Base-by-base conservation (phyloP, 2,888 invertebrate genomes). In the Eremobia ochroleuca region DNA sequence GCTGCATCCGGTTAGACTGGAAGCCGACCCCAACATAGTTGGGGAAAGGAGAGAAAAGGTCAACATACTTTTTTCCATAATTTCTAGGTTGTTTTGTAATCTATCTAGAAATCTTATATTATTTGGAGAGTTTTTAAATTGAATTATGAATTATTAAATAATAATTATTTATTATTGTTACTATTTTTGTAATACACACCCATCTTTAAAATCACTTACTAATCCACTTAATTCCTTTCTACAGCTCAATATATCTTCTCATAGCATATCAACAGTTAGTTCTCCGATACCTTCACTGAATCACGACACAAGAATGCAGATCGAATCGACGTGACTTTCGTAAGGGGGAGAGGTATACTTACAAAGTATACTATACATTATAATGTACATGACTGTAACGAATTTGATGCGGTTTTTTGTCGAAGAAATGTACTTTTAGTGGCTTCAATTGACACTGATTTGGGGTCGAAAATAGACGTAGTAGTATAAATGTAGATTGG, bases 271-370 rank as follows among this genome's bases (percentile, higher is more conserved):
- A 13, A 31, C n/a, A 46, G 28, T 21, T 68, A 61, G 46, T 43
- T 4, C 28, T 46, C 79, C 58, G 46, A 64, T 40, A 55, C 49
- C 43, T 18, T 28, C 58, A 73, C 81, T 88, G 88, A 89, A 82
- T 89, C 89, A 89, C 85, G 13, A 28, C 69, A 37, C 79, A 86
- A 73, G 89, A 89, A 89, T 89, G 89, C 87, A 82, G 49, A 76
- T 76, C 89, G 80, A 87, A 89, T 89, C 49, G 74, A 62, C 79
- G 62, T 77, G 85, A 76, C 73, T 72, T 64, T 73, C 21, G 66
- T 79, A 43, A 81, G 70, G 82, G 82, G 88, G 76, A 80, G 76
- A 66, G 43, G n/a, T 62, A 25, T 8, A 76, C 52, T n/a, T 59
- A 73, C 74, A 40, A 61, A 67, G 72, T 74, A 74, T 62, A 66